A percentile compares a stretch with the other conserved stretches of the same genome.
Evolutionary conservation across 2,113 vertebrate species (phyloP).

Genomic region (Micromys minutus): DNA sequence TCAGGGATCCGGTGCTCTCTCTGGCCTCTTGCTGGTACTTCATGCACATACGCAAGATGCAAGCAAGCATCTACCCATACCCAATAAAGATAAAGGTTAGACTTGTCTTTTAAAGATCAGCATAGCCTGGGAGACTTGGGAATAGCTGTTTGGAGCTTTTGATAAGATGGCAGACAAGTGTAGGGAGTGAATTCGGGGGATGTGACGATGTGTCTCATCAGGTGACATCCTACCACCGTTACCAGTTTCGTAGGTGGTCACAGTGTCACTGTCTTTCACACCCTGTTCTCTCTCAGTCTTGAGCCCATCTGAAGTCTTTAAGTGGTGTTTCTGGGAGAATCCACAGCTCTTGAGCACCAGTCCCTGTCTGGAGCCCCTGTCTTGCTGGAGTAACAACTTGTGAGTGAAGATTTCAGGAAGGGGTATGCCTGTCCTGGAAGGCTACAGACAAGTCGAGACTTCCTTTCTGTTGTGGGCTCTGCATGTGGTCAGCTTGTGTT

Average conservation of each 20-base stretch:
- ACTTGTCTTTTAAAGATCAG: neutral
- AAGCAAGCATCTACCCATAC: neutral
- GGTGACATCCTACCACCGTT: neutral
- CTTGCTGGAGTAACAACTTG: neutral
- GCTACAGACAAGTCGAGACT: neutral
- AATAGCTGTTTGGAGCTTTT: constrained; percentile 74
- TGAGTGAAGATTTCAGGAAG: neutral
- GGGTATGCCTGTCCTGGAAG: neutral
- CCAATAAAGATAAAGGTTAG: neutral
- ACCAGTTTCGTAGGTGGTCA: neutral
- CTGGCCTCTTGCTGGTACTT: neutral
- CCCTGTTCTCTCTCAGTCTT: neutral
- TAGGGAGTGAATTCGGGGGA: neutral
- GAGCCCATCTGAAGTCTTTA: neutral
- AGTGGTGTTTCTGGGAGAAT: neutral
- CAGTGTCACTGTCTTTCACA: neutral
- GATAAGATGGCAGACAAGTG: neutral
- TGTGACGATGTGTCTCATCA: neutral
- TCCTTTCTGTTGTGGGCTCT: neutral
- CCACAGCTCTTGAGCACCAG: neutral
- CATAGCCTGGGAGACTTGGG: constrained; percentile 6
- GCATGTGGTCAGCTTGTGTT: neutral
- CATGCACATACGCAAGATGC: neutral
- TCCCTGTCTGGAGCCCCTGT: neutral
- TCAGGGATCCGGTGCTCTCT: neutral